phyloP scores from a whole-genome alignment of 1,140 invertebrate species.

The Pseudomyrmex sp. region DNA sequence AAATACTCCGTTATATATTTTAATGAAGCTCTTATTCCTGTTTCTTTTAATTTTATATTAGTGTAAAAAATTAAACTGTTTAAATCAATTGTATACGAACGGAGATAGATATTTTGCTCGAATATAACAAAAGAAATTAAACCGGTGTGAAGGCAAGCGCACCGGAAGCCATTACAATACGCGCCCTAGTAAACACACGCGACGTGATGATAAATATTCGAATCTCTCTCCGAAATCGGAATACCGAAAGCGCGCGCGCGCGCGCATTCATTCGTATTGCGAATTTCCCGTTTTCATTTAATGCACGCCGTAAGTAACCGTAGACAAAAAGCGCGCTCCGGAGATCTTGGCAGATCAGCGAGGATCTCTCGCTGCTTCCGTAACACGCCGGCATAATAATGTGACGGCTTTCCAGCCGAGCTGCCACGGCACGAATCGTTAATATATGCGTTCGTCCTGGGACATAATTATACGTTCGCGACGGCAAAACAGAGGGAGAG shows the following conservation, averaged over 20 bases:
- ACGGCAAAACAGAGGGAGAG: slow-evolving; percentile 40
- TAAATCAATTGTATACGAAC: no score
- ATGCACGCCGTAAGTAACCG: neutral
- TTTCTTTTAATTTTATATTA: no score
- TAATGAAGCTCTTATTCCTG: neutral
- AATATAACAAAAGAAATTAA: no score
- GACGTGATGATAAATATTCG: slow-evolving; percentile 4
- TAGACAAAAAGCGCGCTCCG: slow-evolving; percentile 4
- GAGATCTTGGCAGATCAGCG: neutral
- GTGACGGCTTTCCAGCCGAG: slow-evolving; percentile 22
- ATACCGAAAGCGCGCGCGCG: neutral
- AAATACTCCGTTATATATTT: neutral
- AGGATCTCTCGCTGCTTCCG: neutral
- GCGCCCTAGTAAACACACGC: neutral
- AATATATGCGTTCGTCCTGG: slow-evolving; percentile 32
- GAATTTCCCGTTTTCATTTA: neutral
- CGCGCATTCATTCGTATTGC: slow-evolving; percentile 2
- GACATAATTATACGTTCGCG: slow-evolving; percentile 42
- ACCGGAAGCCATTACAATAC: no score
- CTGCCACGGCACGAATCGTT: slow-evolving; percentile 23
- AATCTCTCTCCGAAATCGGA: neutral
- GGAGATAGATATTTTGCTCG: no score
- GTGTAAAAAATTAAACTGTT: no score
- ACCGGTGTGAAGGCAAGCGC: no score
- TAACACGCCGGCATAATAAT: slow-evolving; percentile 22